These are phyloP conservation scores for Timandra comae DNA, from an alignment of 2,888 invertebrate genomes.

Conservation along the genomic window DNA sequence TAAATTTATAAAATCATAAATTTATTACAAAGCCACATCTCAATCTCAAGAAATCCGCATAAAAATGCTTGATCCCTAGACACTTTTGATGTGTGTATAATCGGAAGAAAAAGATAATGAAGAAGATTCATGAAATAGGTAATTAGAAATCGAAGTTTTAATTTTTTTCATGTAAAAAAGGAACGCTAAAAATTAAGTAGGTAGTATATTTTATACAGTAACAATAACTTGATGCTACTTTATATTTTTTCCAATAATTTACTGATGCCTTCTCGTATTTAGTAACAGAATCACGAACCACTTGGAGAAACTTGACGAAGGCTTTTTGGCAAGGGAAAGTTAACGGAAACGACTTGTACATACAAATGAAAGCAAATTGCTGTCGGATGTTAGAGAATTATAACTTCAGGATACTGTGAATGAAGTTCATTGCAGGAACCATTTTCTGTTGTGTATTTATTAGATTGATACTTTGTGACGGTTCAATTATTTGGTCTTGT, in stretches of 20 bases:
- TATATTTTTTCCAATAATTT: conserved; percentile 26
- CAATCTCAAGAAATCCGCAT: too few species aligned
- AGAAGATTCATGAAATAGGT: too few species aligned
- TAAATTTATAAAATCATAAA: too few species aligned
- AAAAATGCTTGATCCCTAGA: too few species aligned
- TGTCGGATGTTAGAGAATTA: conserved; percentile 41
- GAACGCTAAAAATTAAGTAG: too few species aligned
- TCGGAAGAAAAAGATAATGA: too few species aligned
- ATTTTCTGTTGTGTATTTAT: not conserved
- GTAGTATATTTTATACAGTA: too few species aligned
- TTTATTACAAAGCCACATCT: too few species aligned
- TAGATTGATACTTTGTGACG: conserved; percentile 5
- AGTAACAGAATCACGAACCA: conserved; percentile 64
- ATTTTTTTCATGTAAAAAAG: too few species aligned
- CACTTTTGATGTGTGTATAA: too few species aligned
- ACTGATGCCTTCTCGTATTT: conserved; percentile 36
- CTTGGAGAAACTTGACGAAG: conserved; percentile 69
- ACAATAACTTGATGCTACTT: not conserved
- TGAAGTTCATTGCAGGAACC: not conserved
- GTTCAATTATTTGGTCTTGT: too few species aligned
- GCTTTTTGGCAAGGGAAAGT: conserved; percentile 64
- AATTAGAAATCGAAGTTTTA: too few species aligned
- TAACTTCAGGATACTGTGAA: conserved; percentile 28
- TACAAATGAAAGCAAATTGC: conserved; percentile 60
- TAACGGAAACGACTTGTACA: conserved; percentile 48